Base-by-base conservation (phyloP, 2,888 invertebrate species). In the Clepsis dumicolana region DNA sequence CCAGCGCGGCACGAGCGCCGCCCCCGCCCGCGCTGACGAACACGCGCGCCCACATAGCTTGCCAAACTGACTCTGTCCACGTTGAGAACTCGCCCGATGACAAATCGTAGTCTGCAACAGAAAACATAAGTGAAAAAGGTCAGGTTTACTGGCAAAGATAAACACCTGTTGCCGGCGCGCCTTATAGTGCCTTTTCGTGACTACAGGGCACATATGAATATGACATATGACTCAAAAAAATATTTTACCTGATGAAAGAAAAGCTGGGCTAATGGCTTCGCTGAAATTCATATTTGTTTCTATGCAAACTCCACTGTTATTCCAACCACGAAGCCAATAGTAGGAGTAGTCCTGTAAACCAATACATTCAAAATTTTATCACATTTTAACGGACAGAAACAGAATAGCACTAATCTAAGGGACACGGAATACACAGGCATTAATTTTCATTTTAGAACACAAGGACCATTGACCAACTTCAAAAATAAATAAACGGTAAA, bases 61-160 rank as follows among this genome's bases (percentile, higher is more conserved):
- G 92, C 98, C 98, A 98, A 50, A 97, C 95, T 0, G 98, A 98
- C 93, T 98, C 98, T 21, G 97, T 96, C 98, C 98, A 98, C 12
- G 97, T 96, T 4, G 98, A 97, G 86, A 96, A 98, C 76, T 94
- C 74, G 14, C 96, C 96, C 0, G 97, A 97, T 21, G 94, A 90
- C 95, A 96, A 96, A 81, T 97, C 95, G 81, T 97, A 97, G 79
- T 94, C 97, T 97, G n/a, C 4, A 38, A 38, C 4, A 38, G 29
- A 7, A n/a, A 38, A 38, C 14, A n/a, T n/a, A n/a, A n/a, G n/a
- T n/a, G n/a, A n/a, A n/a, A n/a, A n/a, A n/a, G n/a, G n/a, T n/a
- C n/a, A n/a, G n/a, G n/a, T n/a, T n/a, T n/a, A n/a, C n/a, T n/a
- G n/a, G n/a, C n/a, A n/a, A n/a, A n/a, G n/a, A n/a, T n/a, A n/a